A percentile compares a stretch with the other conserved stretches of the same genome.
These are phyloP conservation scores for Pungitius pungitius DNA, from an alignment of 2,113 vertebrate species.

Conservation along the genomic window DNA sequence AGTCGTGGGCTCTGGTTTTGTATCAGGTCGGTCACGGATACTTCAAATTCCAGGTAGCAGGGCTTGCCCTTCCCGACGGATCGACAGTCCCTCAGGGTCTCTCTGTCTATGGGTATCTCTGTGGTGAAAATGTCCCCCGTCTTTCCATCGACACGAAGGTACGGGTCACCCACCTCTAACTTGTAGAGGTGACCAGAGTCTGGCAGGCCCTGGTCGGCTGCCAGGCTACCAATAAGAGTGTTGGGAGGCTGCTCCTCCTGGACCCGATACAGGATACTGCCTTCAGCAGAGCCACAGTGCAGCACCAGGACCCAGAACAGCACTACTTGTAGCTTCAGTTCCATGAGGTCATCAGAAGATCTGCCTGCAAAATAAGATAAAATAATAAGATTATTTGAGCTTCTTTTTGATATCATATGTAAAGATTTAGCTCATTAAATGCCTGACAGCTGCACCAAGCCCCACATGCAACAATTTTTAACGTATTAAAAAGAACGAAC, in stretches of 20 bases:
- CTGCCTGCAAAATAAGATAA: conserved; percentile 59
- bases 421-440: conserved; percentile 2
- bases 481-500: conserved; percentile 11
- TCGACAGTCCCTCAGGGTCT: conserved; percentile 91
- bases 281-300: conserved; percentile 62
- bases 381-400: conserved; percentile 7
- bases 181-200: conserved; percentile 96
- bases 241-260: conserved; percentile 96
- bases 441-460: not conserved
- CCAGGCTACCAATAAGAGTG: conserved; percentile 94
- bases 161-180: conserved; percentile 93
- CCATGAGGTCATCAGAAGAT: conserved; percentile 79
- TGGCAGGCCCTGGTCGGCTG: conserved; percentile 92
- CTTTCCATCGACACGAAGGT: conserved; percentile 95
- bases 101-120: conserved; percentile 94
- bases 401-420: conserved; percentile 8
- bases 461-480: conserved; percentile 3
- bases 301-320: conserved; percentile 77
- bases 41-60: conserved; percentile 96
- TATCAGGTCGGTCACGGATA: conserved; percentile 94
- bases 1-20: conserved; percentile 89
- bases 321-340: conserved; percentile 65
- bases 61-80: conserved; percentile 84
- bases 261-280: conserved; percentile 88
- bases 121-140: conserved; percentile 98